Percentiles rank a stretch among this genome's conserved stretches.
Conservation (phyloP, 2,888 invertebrate genomes). For the Byasa hedistus region DNA sequence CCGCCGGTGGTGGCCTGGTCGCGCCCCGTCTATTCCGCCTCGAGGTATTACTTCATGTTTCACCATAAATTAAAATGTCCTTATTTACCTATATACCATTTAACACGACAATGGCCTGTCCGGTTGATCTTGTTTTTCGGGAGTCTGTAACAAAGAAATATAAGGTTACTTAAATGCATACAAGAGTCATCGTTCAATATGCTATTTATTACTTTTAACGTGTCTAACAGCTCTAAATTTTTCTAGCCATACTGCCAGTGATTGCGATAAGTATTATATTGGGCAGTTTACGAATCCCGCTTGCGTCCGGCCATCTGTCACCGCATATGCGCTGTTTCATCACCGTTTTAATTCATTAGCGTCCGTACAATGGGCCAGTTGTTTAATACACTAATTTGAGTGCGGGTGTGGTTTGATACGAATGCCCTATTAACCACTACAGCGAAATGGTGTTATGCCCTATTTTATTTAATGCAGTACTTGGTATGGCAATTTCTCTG, state of each 20-base stretch:
- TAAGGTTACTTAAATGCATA: constrained; percentile 33
- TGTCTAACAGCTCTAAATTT: constrained; percentile 23
- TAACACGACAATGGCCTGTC: constrained; percentile 79
- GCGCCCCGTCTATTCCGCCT: constrained; percentile 42
- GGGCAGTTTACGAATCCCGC: constrained; percentile 61
- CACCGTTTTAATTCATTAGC: constrained; percentile 75
- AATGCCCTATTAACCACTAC: constrained; percentile 27
- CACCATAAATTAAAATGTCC: constrained; percentile 69
- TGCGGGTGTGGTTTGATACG: constrained; percentile 28
- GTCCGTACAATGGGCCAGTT: constrained; percentile 60
- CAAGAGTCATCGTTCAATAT: constrained; percentile 19
- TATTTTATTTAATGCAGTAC: constrained; percentile 25
- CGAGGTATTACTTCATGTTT: constrained; percentile 66
- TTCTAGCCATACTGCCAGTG: constrained; percentile 44
- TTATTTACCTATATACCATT: constrained; percentile 54
- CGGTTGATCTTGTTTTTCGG: constrained; percentile 82
- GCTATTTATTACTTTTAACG: constrained; percentile 22
- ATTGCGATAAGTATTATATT: constrained; percentile 68
- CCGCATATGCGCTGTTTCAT: constrained; percentile 72
- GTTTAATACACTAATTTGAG: constrained; percentile 53
- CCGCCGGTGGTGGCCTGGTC: constrained; percentile 38
- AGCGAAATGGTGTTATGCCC: constrained; percentile 27
- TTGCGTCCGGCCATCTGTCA: constrained; percentile 77
- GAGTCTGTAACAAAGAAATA: constrained; percentile 80
- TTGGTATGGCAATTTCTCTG: constrained; percentile 47